phyloP scores from a whole-genome alignment of 2,888 invertebrate species.

The Prostheceraeus crozeri region DNA sequence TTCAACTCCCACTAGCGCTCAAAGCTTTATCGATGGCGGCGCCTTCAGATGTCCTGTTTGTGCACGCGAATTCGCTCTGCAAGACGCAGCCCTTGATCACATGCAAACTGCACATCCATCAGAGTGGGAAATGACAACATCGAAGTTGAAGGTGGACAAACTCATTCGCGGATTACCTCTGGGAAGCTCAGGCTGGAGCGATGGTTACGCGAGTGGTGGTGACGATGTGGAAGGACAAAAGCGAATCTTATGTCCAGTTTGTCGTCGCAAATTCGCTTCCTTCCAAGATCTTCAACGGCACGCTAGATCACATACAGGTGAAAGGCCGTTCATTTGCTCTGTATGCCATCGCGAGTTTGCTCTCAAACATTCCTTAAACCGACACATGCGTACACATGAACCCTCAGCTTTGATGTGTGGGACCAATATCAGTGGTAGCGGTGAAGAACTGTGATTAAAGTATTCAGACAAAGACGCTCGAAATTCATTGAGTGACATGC shows the following conservation, averaged over 20 bases:
- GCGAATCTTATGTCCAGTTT: slow-evolving; percentile 18
- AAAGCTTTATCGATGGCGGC: too few relatives aligned
- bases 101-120: neutral
- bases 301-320: slow-evolving; percentile 26
- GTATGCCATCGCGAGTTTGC: slow-evolving; percentile 16
- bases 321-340: slow-evolving; percentile 20
- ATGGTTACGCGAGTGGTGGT: neutral
- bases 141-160: slow-evolving; percentile 18
- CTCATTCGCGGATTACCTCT: neutral
- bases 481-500: too few relatives aligned
- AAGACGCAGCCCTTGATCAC: slow-evolving; percentile 8
- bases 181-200: neutral
- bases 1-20: too few relatives aligned
- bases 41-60: slow-evolving; percentile 20
- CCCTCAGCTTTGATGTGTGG: too few relatives aligned
- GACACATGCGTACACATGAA: slow-evolving; percentile 25
- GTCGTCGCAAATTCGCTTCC: slow-evolving; percentile 10
- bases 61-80: neutral
- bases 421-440: too few relatives aligned
- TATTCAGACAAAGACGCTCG: too few relatives aligned
- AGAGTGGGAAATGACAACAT: slow-evolving; percentile 11
- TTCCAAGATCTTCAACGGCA: slow-evolving; percentile 28
- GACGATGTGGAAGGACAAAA: neutral
- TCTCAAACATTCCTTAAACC: slow-evolving; percentile 20
- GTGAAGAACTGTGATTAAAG: too few relatives aligned